Conservation (phyloP, 2,888 invertebrate genomes). For the Drosophila austrosaltans region DNA sequence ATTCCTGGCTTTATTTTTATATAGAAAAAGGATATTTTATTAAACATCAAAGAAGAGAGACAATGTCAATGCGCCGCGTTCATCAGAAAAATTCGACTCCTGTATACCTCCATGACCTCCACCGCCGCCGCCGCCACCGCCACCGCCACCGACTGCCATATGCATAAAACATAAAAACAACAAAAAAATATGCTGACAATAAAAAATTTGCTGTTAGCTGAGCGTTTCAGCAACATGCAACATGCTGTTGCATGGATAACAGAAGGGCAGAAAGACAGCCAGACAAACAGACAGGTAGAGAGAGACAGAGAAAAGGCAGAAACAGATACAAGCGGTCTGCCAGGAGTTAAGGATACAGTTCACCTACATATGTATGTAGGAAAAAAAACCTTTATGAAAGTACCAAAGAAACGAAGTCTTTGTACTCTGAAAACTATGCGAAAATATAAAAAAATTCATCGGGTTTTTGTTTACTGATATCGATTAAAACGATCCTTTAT, state of each 20-base stretch:
- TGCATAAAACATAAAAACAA: constrained; percentile 68
- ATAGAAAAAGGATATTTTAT: constrained; percentile 71
- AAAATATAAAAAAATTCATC: background rate
- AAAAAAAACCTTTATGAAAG: background rate
- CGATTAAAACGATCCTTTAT: too few relatives aligned
- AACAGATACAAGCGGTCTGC: constrained; percentile 19
- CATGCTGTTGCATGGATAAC: constrained; percentile 70
- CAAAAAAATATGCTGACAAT: constrained; percentile 74
- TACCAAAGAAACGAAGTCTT: background rate
- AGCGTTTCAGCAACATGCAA: constrained; percentile 72
- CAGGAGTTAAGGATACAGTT: constrained; percentile 36
- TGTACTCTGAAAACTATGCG: background rate
- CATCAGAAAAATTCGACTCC: constrained; percentile 47
- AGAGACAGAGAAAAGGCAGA: background rate
- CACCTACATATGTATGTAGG: constrained; percentile 31
- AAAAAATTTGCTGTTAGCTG: constrained; percentile 67
- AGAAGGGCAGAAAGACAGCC: constrained; percentile 37
- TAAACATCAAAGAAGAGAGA: constrained; percentile 73
- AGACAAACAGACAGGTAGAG: constrained; percentile 15
- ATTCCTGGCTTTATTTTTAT: constrained; percentile 52
- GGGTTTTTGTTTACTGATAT: too few relatives aligned
- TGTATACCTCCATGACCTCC: background rate
- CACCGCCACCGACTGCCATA: background rate
- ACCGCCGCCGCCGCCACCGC: background rate
- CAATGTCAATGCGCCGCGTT: constrained; percentile 72